Evolutionary conservation across 2,797 vertebrate genomes (phyloP).

Genomic region (Clarias pachynema): DNA sequence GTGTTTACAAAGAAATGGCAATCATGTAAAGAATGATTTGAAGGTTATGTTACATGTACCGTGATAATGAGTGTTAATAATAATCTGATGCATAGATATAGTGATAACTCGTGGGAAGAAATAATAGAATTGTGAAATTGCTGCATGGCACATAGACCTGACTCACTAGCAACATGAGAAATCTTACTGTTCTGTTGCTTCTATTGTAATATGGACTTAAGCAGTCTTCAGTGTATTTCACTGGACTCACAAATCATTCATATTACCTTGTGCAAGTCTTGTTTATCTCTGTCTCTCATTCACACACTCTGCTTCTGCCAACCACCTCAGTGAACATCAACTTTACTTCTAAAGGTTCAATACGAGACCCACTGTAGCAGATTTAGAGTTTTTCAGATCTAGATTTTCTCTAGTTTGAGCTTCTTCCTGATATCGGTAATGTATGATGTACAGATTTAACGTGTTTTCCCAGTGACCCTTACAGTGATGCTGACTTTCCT

Average conservation of each 20-base stretch:
- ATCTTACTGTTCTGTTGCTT: background rate
- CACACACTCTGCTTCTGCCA: conserved; percentile 1
- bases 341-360: background rate
- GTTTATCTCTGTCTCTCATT: background rate
- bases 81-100: background rate
- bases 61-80: conserved; percentile 6
- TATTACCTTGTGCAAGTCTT: conserved; percentile 8
- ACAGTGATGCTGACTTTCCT: conserved; percentile 15
- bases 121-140: background rate
- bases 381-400: background rate
- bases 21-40: too few species aligned
- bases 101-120: background rate
- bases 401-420: background rate
- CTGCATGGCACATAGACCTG: background rate
- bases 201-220: background rate
- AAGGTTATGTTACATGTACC: too few species aligned
- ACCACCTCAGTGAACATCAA: background rate
- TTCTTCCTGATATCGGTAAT: conserved; percentile 24
- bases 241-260: background rate
- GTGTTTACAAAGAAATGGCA: too few species aligned
- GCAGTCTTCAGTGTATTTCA: conserved; percentile 12
- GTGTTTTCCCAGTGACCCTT: background rate
- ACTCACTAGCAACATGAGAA: background rate
- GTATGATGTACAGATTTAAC: background rate
- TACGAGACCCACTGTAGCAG: background rate